These are phyloP conservation scores for Batillaria attramentaria DNA, from an alignment of 1,140 invertebrate species.

Conservation along the genomic window DNA sequence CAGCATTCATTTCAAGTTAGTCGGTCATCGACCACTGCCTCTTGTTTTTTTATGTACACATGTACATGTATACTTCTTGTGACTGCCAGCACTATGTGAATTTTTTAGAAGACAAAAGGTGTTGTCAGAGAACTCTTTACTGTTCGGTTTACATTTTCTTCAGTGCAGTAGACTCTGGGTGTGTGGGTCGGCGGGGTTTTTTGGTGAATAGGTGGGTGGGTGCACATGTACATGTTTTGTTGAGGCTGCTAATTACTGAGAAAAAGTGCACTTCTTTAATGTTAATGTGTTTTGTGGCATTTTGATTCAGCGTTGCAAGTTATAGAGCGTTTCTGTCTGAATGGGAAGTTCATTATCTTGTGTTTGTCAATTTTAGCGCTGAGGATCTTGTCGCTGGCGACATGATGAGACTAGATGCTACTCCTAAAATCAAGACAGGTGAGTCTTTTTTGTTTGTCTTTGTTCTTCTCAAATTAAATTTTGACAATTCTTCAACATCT, in stretches of 20 bases:
- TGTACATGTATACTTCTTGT: not conserved
- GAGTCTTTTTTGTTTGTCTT: not conserved
- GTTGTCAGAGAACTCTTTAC: no score
- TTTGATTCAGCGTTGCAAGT: no score
- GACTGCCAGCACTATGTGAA: not conserved
- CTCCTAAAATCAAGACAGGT: conserved; percentile 24
- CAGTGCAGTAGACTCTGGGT: not conserved
- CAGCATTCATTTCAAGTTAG: no score
- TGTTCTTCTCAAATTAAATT: no score
- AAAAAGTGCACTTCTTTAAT: no score
- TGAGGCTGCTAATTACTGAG: no score
- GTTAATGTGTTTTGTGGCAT: no score
- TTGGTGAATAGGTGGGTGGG: not conserved
- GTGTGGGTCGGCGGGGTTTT: not conserved
- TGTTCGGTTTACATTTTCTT: not conserved
- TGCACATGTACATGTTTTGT: conserved; percentile 17
- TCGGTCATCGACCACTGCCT: conserved; percentile 2
- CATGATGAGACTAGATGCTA: conserved; percentile 7
- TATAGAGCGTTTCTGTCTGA: no score
- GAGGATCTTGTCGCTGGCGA: not conserved
- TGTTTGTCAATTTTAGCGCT: conserved; percentile 11
- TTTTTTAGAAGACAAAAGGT: not conserved
- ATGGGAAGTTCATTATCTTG: no score
- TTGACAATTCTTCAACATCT: no score
- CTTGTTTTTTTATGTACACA: not conserved